Evolutionary conservation across 2,797 vertebrate genomes (phyloP), one percentile per base, ranked within the genome.

Genomic region (Delichon dasypus): DNA sequence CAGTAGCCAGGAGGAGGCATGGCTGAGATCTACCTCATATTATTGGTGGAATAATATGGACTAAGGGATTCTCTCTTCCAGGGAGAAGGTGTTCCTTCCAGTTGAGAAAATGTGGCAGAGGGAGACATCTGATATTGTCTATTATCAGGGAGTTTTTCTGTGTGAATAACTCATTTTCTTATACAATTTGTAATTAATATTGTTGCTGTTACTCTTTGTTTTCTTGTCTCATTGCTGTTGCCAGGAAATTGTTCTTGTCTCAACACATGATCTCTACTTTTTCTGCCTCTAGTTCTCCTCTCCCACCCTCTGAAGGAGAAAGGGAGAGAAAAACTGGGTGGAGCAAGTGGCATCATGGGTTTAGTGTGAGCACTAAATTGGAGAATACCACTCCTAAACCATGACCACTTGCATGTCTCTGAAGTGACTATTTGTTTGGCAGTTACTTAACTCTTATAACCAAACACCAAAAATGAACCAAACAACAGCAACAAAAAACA

Each of bases 41-140:
- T 17, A n/a, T 20, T 68, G 8, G n/a, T 17, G n/a, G 16, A n/a
- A n/a, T n/a, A n/a, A n/a, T n/a, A n/a, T n/a, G 19, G 3, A 32
- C 16, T 16, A 67, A 60, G 10, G 10, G 3, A 45, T 36, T 44
- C 12, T 60, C 7, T n/a, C 19, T 53, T 61, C 13, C 5, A 51
- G 22, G 18, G 22, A 45, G 15, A 67, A 45, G 16, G 8, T 0
- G 0, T 23, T 85, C 51, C 27, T 60, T 60, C 10, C 0, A 0
- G 16, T 34, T 1, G 0, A 67, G 54, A 61, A 76, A 54, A 68
- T n/a, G n/a, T 8, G 23, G 47, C 40, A 61, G n/a, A 54, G 40
- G 23, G 38, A 45, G 13, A 45, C 25, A 47, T 61, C 13, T 1
- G 3, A 34, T 21, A 61, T 40, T 40, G 16, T n/a, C 29, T 30